phyloP scores from a whole-genome alignment of 2,113 vertebrate genomes.

The Gymnarchus niloticus region DNA sequence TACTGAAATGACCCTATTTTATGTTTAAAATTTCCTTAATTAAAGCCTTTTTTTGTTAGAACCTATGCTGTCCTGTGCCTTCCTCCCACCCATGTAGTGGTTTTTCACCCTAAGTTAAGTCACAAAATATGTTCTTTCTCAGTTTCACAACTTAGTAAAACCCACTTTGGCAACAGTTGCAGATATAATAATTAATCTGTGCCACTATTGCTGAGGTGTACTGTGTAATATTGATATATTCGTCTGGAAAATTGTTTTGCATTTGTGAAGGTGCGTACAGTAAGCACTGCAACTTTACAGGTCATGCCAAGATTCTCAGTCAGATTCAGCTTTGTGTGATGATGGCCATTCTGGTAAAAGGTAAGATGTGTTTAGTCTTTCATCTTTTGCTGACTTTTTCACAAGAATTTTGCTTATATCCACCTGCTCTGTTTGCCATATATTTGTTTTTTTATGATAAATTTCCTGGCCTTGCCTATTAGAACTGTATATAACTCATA shows the following conservation, averaged over 20 bases:
- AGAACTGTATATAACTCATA: neutral
- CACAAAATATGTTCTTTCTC: neutral
- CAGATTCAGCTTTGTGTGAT: neutral
- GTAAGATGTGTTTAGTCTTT: neutral
- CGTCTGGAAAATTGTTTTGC: neutral
- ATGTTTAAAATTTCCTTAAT: neutral
- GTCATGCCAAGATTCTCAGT: neutral
- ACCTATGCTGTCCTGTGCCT: neutral
- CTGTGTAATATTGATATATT: neutral
- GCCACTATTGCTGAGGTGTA: neutral
- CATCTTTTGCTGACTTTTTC: no score
- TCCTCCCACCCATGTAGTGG: neutral
- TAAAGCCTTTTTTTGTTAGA: neutral
- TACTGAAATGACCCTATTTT: neutral
- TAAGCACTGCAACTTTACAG: neutral
- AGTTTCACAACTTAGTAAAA: neutral
- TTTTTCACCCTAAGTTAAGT: neutral
- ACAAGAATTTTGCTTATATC: neutral
- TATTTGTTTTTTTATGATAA: neutral
- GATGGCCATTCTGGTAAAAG: neutral
- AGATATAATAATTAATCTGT: neutral
- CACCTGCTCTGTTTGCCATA: neutral
- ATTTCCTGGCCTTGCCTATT: neutral
- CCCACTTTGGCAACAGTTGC: neutral
- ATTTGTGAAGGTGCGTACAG: neutral